A percentile compares a stretch with the other conserved stretches of the same genome.
These are phyloP conservation scores for Heliothis peltigera DNA, from an alignment of 2,888 invertebrate species.

Conservation along the genomic window DNA sequence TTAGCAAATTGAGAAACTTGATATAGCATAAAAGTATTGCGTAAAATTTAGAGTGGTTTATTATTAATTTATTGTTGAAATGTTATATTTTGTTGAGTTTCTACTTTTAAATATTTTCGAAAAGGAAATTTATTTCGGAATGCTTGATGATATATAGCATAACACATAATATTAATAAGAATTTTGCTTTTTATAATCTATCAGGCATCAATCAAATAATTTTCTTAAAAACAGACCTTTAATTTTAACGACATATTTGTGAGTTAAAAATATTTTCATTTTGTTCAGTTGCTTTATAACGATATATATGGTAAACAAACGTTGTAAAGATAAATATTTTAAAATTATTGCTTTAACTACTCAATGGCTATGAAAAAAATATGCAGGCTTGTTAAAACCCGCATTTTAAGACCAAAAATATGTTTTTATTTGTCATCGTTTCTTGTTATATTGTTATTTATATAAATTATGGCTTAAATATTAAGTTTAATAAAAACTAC, in stretches of 20 bases:
- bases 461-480: slow-evolving; percentile 23
- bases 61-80: slow-evolving; percentile 15
- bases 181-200: too few relatives aligned
- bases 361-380: background rate
- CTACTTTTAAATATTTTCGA: slow-evolving; percentile 18
- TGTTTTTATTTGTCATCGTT: slow-evolving; percentile 28
- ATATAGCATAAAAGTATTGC: background rate
- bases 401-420: slow-evolving; percentile 41
- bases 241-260: too few relatives aligned
- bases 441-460: slow-evolving; percentile 32
- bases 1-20: slow-evolving; percentile 7
- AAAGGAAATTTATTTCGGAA: slow-evolving; percentile 13
- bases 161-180: background rate
- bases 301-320: background rate
- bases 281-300: background rate
- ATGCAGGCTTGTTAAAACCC: slow-evolving; percentile 11
- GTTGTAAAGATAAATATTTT: too few relatives aligned
- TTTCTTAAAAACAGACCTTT: too few relatives aligned
- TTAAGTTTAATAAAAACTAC: background rate
- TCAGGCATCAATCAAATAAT: too few relatives aligned
- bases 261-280: too few relatives aligned
- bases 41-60: slow-evolving; percentile 14
- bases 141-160: slow-evolving; percentile 7
- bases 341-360: too few relatives aligned
- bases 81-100: slow-evolving; percentile 5